Evolutionary conservation across 2,113 vertebrate species (phyloP).

Genomic region (Oncorhynchus clarkii): DNA sequence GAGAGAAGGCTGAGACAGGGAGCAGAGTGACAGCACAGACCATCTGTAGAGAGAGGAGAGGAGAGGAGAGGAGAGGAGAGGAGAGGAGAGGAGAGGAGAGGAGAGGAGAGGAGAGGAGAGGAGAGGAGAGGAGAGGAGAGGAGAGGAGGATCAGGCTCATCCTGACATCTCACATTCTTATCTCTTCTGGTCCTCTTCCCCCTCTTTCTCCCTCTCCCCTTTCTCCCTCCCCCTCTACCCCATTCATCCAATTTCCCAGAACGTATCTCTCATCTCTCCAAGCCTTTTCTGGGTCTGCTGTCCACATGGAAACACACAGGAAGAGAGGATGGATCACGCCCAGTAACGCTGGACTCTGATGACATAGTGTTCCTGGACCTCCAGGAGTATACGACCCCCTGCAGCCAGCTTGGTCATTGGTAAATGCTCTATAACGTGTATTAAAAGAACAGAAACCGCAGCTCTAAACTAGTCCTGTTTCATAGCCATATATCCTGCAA

Average conservation of each 20-base stretch:
- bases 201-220: too few species aligned
- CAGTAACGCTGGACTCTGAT: not conserved
- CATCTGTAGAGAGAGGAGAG: too few species aligned
- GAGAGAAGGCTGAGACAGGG: not conserved
- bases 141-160: constrained; percentile 26
- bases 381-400: not conserved
- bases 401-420: not conserved
- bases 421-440: not conserved
- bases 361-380: not conserved
- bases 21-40: constrained; percentile 5
- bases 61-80: constrained; percentile 7
- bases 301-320: not conserved
- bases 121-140: not conserved
- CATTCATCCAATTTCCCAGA: constrained; percentile 16
- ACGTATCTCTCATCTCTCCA: not conserved
- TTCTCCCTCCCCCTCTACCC: not conserved
- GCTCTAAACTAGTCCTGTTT: too few species aligned
- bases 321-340: not conserved
- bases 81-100: not conserved
- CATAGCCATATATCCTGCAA: too few species aligned
- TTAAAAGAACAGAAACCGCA: too few species aligned
- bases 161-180: constrained; percentile 53
- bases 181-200: constrained; percentile 49
- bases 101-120: not conserved
- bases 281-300: constrained; percentile 8